Conservation (phyloP, 2,797 vertebrate species). For the Ptychobarbus kaznakovi region DNA sequence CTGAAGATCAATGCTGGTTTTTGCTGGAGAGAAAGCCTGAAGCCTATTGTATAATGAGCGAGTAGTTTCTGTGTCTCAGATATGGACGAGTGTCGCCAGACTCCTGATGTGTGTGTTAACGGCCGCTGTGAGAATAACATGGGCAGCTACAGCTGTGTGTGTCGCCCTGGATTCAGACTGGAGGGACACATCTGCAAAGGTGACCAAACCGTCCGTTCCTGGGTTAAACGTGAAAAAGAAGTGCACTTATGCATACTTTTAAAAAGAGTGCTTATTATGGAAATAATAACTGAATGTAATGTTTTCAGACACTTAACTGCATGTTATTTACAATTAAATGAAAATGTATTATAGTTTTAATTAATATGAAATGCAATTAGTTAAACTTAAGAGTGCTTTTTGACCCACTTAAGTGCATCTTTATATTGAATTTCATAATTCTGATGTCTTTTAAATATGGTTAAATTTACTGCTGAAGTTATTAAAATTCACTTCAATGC, state of each 20-base stretch:
- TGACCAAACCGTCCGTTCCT: not conserved
- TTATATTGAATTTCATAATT: too few species aligned
- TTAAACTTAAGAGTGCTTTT: not conserved
- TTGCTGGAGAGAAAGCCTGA: not conserved
- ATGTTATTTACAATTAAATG: not conserved
- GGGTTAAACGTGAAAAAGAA: not conserved
- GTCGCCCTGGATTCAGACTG: slow-evolving; percentile 79
- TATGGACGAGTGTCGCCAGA: slow-evolving; percentile 80
- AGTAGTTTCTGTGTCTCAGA: slow-evolving; percentile 65
- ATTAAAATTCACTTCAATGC: not conserved
- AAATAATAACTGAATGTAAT: not conserved
- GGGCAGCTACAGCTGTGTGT: slow-evolving; percentile 83
- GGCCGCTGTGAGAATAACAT: slow-evolving; percentile 84
- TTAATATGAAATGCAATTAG: not conserved
- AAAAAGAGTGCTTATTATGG: not conserved
- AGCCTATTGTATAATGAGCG: not conserved
- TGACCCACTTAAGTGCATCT: not conserved
- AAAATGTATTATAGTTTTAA: not conserved
- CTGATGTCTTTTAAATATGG: not conserved
- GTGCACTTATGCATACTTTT: not conserved
- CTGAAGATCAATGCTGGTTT: not conserved
- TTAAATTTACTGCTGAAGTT: too few species aligned
- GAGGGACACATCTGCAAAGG: slow-evolving; percentile 72
- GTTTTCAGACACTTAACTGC: not conserved
- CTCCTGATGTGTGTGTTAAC: slow-evolving; percentile 73